These are phyloP conservation scores for Salminus brasiliensis DNA, from an alignment of 2,113 vertebrate genomes.

Conservation along the genomic window DNA sequence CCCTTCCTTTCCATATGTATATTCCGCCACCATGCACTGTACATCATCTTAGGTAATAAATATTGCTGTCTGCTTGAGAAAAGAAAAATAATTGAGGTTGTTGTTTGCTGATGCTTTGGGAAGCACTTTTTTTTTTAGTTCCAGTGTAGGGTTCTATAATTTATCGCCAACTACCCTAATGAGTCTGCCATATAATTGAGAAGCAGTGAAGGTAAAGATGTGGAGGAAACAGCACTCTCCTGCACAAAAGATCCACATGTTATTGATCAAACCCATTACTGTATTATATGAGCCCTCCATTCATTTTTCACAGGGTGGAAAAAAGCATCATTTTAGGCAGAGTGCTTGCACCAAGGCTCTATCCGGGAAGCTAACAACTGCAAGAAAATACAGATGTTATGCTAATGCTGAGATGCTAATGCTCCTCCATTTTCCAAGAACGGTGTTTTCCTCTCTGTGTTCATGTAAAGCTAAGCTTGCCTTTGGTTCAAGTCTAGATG, in stretches of 20 bases:
- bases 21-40: slow-evolving; percentile 82
- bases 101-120: slow-evolving; percentile 72
- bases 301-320: slow-evolving; percentile 20
- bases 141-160: slow-evolving; percentile 67
- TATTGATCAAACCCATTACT: slow-evolving; percentile 57
- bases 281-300: slow-evolving; percentile 48
- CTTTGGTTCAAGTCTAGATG: slow-evolving; percentile 68
- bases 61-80: slow-evolving; percentile 68
- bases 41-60: slow-evolving; percentile 89
- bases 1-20: slow-evolving; percentile 83
- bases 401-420: slow-evolving; percentile 62
- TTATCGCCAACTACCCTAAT: slow-evolving; percentile 75
- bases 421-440: slow-evolving; percentile 27
- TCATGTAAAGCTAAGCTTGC: slow-evolving; percentile 55
- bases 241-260: slow-evolving; percentile 47
- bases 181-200: slow-evolving; percentile 73
- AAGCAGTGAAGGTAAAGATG: slow-evolving; percentile 56
- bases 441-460: slow-evolving; percentile 32
- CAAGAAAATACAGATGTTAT: slow-evolving; percentile 55
- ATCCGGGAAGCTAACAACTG: slow-evolving; percentile 55
- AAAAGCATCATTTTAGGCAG: slow-evolving; percentile 47
- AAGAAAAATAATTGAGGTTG: slow-evolving; percentile 71
- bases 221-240: slow-evolving; percentile 25
- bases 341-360: slow-evolving; percentile 46
- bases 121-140: slow-evolving; percentile 71